phyloP scores from a whole-genome alignment of 2,888 invertebrate species.

The Drosophila recens region DNA sequence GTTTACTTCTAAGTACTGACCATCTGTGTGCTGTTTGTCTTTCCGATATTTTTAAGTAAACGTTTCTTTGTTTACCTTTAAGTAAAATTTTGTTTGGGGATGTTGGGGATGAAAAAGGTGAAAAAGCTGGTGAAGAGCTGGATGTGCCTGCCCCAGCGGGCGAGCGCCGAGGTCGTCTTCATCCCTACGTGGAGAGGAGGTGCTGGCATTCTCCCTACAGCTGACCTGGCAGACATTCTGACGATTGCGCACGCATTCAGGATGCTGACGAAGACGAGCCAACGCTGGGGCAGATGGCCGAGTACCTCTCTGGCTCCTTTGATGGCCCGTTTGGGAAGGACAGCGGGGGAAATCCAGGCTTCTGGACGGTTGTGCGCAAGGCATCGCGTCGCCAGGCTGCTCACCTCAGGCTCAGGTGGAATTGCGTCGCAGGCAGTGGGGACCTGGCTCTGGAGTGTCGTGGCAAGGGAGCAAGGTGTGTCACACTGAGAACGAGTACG shows the following conservation, averaged over 20 bases:
- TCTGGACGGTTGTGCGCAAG: constrained; percentile 8
- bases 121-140: background rate
- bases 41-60: too few species aligned
- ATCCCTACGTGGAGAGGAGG: background rate
- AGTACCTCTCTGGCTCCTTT: constrained; percentile 1
- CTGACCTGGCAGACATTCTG: background rate
- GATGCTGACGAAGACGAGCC: background rate
- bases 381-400: constrained; percentile 2
- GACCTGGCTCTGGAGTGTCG: constrained; percentile 2
- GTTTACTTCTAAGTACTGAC: too few species aligned
- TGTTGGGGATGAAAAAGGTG: too few species aligned
- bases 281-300: background rate
- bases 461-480: background rate
- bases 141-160: constrained; percentile 7
- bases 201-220: background rate
- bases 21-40: too few species aligned
- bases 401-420: background rate
- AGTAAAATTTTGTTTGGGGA: too few species aligned
- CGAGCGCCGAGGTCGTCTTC: background rate
- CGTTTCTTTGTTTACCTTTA: too few species aligned
- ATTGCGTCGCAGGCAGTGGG: too few species aligned
- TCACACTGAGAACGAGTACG: background rate
- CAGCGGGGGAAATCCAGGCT: constrained; percentile 2
- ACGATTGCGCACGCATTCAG: background rate
- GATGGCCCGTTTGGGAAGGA: background rate